Evolutionary conservation across 2,797 vertebrate species (phyloP).

Genomic region (Bradypodion ventrale): DNA sequence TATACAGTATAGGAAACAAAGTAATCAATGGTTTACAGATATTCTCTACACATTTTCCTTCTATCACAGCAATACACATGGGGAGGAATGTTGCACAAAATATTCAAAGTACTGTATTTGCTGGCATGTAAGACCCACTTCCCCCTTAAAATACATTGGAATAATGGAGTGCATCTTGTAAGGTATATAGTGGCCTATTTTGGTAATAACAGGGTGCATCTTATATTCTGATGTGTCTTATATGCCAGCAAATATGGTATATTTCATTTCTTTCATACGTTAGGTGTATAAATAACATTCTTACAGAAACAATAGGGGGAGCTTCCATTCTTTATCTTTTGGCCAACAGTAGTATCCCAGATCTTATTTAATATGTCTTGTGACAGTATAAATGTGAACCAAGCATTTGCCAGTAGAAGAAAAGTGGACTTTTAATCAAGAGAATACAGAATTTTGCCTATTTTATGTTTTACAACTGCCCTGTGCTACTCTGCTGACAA

Average conservation of each 20-base stretch:
- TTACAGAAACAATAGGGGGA: background rate
- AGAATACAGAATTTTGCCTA: background rate
- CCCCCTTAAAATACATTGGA: too few relatives aligned
- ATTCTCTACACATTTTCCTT: background rate
- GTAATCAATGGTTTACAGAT: background rate
- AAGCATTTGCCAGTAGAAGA: background rate
- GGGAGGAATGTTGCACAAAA: background rate
- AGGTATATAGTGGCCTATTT: too few relatives aligned
- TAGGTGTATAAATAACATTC: background rate
- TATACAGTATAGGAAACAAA: background rate
- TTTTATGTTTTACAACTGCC: background rate
- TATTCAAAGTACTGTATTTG: too few relatives aligned
- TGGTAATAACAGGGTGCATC: too few relatives aligned
- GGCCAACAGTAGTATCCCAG: background rate
- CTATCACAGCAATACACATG: background rate
- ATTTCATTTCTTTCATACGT: background rate
- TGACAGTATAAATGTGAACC: background rate
- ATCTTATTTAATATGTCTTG: background rate
- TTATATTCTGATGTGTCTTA: too few relatives aligned
- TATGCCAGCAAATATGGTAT: too few relatives aligned
- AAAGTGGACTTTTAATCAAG: background rate
- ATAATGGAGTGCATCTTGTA: too few relatives aligned
- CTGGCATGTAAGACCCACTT: too few relatives aligned
- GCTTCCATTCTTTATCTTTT: background rate
- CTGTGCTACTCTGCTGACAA: background rate